phyloP scores from a whole-genome alignment of 2,888 invertebrate species.

The Drosophila mimetica region DNA sequence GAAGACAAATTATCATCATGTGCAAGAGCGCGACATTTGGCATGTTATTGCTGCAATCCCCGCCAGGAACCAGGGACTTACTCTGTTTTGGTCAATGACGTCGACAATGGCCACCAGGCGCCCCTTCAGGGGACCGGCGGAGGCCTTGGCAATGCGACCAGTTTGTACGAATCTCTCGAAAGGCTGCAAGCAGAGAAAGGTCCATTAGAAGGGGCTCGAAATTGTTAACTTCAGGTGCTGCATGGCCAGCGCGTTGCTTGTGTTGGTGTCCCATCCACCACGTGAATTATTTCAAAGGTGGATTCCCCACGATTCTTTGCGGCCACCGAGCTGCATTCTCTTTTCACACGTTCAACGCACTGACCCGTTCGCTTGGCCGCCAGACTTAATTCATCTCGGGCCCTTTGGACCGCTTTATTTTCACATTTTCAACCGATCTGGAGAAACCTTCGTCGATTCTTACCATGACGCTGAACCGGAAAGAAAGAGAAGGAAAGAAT shows the following conservation, averaged over 20 bases:
- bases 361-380: constrained; percentile 11
- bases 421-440: constrained; percentile 63
- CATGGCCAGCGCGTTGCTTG: constrained; percentile 39
- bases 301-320: not conserved
- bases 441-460: constrained; percentile 65
- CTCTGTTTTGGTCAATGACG: constrained; percentile 98
- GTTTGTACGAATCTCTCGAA: constrained; percentile 97
- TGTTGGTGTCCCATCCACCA: constrained; percentile 44
- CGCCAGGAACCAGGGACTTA: constrained; percentile 81
- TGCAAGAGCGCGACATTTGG: constrained; percentile 33
- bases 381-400: constrained; percentile 46
- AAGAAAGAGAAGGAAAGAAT: constrained; percentile 83
- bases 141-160: constrained; percentile 98
- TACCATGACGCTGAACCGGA: constrained; percentile 85
- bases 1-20: constrained; percentile 85
- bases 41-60: constrained; percentile 12
- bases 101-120: constrained; percentile 97
- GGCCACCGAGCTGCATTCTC: not conserved
- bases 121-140: constrained; percentile 95
- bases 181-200: constrained; percentile 86
- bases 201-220: constrained; percentile 19
- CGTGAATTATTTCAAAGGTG: constrained; percentile 51
- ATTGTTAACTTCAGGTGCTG: constrained; percentile 6
- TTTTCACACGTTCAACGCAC: constrained; percentile 16
- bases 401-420: constrained; percentile 61